Evolutionary conservation across 2,888 invertebrate species (phyloP), one percentile per base, ranked within the genome.

Genomic region (Mythimna vitellina): DNA sequence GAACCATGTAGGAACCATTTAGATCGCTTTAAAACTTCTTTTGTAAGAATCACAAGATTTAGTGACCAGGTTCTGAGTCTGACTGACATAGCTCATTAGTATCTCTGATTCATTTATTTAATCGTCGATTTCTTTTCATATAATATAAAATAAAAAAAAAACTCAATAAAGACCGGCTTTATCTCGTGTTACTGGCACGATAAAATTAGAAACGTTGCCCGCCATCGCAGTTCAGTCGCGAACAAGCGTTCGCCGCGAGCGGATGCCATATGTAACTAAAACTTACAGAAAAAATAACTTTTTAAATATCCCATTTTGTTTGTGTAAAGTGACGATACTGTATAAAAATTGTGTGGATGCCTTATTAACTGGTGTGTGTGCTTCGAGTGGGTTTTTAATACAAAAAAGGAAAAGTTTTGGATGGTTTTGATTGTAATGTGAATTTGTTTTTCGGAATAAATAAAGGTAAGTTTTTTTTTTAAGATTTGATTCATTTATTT

Each of bases 151-250:
- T 92, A 92, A 94, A 93, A 38, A 38, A 93, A 92, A 91, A 91
- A 90, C 89, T 91, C 91, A 92, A 93, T 94, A 94, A 95, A 95
- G 93, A 93, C 92, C 91, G 91, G 91, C 93, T 94, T 95, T 95
- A 96, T 95, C 95, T 95, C 95, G 95, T 95, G 92, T 96, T 96
- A 96, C 96, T 95, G 90, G 92, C 90, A 89, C 90, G 95, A 91
- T 94, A 95, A 95, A 96, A 94, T 95, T 96, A 96, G 95, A 95
- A 93, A 92, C 91, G 91, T 86, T 87, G 91, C 75, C 67, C 62
- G 76, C 89, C 86, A 83, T 84, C 80, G 79, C 88, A 87, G 88
- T 90, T 85, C 87, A 74, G 73, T 74, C 73, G 73, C 73, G 86
- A 87, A 77, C 77, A 67, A 86, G 86, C 90, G 87, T 89, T 86